phyloP scores from a whole-genome alignment of 2,113 vertebrate species.

The Mixornis gularis region DNA sequence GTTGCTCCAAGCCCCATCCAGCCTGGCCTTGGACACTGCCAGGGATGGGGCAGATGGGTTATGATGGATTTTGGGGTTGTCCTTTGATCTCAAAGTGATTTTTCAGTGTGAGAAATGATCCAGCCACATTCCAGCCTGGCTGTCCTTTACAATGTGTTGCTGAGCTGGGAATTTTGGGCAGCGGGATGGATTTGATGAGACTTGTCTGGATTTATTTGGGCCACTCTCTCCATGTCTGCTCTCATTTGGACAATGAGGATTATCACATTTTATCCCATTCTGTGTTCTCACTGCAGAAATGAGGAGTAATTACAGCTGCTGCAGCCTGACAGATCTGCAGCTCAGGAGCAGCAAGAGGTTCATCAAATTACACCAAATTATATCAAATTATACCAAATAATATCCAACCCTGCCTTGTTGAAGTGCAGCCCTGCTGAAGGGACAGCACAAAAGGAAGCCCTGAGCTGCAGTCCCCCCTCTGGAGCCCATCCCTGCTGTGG shows the following conservation, averaged over 20 bases:
- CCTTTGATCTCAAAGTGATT: not conserved
- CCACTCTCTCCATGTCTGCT: not conserved
- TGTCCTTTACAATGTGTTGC: not conserved
- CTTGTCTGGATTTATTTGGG: not conserved
- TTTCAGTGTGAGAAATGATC: not conserved
- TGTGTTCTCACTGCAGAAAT: not conserved
- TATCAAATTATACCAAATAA: not conserved
- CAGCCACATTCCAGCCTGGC: not conserved
- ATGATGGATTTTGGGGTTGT: not conserved
- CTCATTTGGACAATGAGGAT: not conserved
- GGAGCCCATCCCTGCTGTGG: not conserved
- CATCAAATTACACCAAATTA: not conserved
- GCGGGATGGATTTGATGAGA: not conserved
- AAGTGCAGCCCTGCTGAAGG: not conserved
- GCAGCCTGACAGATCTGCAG: not conserved
- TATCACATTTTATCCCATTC: not conserved
- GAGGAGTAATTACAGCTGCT: not conserved
- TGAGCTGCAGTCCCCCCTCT: too few relatives aligned
- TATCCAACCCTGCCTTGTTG: not conserved
- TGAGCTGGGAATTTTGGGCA: not conserved
- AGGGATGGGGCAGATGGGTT: not conserved
- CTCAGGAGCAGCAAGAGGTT: not conserved
- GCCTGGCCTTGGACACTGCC: not conserved
- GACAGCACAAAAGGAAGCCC: not conserved
- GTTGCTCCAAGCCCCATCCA: fast-evolving